phyloP scores from a whole-genome alignment of 2,797 vertebrate genomes.

The Pipistrellus pipistrellus region DNA sequence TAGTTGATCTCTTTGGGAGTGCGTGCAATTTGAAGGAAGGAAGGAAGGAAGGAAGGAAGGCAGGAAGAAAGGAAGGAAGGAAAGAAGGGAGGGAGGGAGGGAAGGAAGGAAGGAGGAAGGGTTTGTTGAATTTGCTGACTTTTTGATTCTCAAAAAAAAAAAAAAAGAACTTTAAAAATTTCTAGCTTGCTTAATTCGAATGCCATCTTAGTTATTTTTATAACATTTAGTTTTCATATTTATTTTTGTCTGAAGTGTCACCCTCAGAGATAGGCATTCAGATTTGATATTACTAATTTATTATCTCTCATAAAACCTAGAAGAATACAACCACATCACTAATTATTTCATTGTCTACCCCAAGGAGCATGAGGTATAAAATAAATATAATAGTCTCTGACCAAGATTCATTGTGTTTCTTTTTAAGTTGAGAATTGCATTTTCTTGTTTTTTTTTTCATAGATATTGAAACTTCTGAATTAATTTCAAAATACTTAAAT shows the following conservation, averaged over 20 bases:
- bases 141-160: conserved; percentile 18
- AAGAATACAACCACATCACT: not conserved
- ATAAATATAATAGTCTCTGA: not conserved
- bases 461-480: not conserved
- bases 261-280: not conserved
- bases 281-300: not conserved
- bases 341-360: not conserved
- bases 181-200: not conserved
- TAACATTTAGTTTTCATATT: not conserved
- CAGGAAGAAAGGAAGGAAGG: not conserved
- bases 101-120: not conserved
- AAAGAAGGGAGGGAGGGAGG: no score
- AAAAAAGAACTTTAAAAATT: not conserved
- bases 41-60: no score
- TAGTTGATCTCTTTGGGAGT: not conserved
- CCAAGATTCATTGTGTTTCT: not conserved
- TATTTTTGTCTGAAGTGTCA: not conserved
- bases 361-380: not conserved
- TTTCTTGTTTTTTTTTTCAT: not conserved
- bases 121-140: not conserved
- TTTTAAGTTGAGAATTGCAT: not conserved
- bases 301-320: not conserved
- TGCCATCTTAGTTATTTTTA: not conserved
- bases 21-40: not conserved
- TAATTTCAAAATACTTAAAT: not conserved